Evolutionary conservation across 92 coral and sea anemone species (phyloP).

Genomic region (Epizoanthus scotinus): DNA sequence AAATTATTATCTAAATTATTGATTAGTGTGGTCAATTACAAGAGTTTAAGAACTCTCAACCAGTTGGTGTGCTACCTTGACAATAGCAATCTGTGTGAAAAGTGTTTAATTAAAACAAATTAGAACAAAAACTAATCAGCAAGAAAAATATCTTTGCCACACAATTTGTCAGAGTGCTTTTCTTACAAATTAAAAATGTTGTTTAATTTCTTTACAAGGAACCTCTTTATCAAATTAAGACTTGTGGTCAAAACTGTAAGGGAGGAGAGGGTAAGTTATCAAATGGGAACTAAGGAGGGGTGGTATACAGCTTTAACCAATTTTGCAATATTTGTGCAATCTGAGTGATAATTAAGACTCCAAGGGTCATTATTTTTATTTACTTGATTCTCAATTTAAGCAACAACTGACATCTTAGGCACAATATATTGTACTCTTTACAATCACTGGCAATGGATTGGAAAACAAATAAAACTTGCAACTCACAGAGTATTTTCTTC

Average conservation of each 20-base stretch:
- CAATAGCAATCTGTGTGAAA: neutral
- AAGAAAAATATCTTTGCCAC: neutral
- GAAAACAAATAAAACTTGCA: too few species aligned
- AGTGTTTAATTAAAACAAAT: constrained; percentile 5
- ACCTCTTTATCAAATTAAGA: neutral
- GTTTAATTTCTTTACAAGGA: too few species aligned
- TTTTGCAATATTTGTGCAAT: too few species aligned
- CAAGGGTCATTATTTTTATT: too few species aligned
- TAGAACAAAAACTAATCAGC: neutral
- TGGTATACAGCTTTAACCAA: neutral
- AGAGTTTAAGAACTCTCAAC: neutral
- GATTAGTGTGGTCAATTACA: neutral
- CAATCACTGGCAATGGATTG: too few species aligned
- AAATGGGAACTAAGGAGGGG: neutral
- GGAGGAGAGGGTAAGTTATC: constrained; percentile 15
- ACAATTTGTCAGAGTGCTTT: neutral
- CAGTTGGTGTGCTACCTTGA: neutral
- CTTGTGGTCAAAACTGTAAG: neutral
- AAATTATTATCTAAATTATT: constrained; percentile 16
- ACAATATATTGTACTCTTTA: too few species aligned
- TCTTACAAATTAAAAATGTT: too few species aligned
- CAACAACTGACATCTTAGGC: too few species aligned
- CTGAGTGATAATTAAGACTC: too few species aligned
- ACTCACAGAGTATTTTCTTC: neutral
- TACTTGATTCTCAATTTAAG: too few species aligned